Evolutionary conservation across 2,888 invertebrate genomes (phyloP), one percentile per base, ranked within the genome.

Genomic region (Philereme transversata): DNA sequence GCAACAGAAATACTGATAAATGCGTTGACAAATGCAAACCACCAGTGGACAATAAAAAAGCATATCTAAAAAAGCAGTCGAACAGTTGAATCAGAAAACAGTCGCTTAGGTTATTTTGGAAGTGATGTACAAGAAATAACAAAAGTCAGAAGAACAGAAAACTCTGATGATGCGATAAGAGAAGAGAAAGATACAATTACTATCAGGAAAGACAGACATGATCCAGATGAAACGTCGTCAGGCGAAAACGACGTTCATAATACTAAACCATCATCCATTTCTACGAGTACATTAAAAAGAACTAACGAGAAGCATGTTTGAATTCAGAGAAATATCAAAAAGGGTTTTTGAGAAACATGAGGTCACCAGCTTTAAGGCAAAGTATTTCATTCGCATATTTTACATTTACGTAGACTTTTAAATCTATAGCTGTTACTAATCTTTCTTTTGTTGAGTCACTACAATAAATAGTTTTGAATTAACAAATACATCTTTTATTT

Each of bases 151-250:
- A 71, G 79, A 64, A 72, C 65, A 3, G 65, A 68, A 41, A 77
- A 80, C 36, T 51, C 64, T 5, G 82, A 83, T 70, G 83, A 81
- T 4, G 77, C 75, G 3, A 70, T 81, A 33, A 64, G 68, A 38
- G 81, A 84, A 68, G 72, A 77, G 48, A 78, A 62, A 62, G 69
- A 78, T 51, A 75, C 68, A 1, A 73, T 78, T 9, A 73, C 68
- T 6, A 72, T 77, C 4, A 74, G 54, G 36, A 74, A 72, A 58
- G 62, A 72, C 22, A 73, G 64, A 62, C 69, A 73, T 11, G 73
- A 78, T 60, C 73, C 78, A 0, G 69, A 62, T 10, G 70, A 67
- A 53, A 72, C 69, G 0, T 54, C 61, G 5, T 36, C 75, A 6
- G 47, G 10, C 5, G 68, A 69, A 8, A 68, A 69, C 34, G 70